Evolutionary conservation across 2,113 vertebrate species (phyloP), one percentile per base, ranked within the genome.

Genomic region (Donacobius atricapilla): DNA sequence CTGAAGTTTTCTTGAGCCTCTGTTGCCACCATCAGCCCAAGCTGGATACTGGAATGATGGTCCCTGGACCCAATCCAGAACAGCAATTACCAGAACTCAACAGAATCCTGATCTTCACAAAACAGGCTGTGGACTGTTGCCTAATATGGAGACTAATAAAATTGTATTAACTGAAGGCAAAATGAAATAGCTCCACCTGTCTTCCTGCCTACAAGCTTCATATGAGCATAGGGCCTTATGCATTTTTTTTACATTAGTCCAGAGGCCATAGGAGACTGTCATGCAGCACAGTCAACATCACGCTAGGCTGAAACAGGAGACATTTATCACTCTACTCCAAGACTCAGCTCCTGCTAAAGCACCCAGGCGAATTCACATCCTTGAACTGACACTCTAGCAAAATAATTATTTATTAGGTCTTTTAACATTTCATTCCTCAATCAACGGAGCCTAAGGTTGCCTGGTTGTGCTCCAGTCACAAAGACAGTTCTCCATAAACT

Each of bases 401-500:
- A 91, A 93, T 45, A 79, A 65, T 75, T 82, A 89, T 96, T 97
- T 96, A 95, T 91, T 92, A 83, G 58, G 83, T 86, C 87, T 90
- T 95, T 90, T 78, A 95, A 87, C 80, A 87, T 95, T 94, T 95
- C 50, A 73, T 89, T 94, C 87, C 75, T 82, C 94, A 94, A 19
- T 76, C 94, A 69, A 72, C 53, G 83, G 39, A 77, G 89, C 94
- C 90, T 35, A 94, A 90, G 83, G 68, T 95, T 97, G 95, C 95
- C 92, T 95, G 28, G 39, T 63, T 63, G 61, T 63, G 90, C 57
- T 92, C 75, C 87, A 95, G 82, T 91, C 95, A 97, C 93, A 96
- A 96, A 97, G 95, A 95, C 91, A 3, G 88, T 93, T 96, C 83
- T 91, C 97, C 89, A 90, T 97, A 97, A 97, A 97, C 87, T 91